Evolutionary conservation across 2,888 invertebrate species (phyloP).

Genomic region (Oasisia sp.): DNA sequence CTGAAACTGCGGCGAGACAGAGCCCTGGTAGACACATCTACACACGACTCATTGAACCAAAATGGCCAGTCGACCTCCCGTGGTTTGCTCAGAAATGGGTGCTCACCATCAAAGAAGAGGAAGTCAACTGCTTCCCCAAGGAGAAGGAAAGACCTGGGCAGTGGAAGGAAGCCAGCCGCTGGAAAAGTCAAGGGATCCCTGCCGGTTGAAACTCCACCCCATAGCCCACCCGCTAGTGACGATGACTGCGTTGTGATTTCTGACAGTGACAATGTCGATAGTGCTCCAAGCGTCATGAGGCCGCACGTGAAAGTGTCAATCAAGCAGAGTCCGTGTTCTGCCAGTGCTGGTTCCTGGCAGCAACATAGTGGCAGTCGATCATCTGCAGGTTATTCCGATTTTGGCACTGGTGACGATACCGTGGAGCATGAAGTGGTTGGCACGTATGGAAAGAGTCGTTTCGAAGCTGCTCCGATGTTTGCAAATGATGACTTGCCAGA

Average conservation of each 20-base stretch:
- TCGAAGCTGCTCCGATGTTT: neutral
- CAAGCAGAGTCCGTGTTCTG: neutral
- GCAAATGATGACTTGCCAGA: neutral
- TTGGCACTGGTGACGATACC: neutral
- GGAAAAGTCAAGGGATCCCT: neutral
- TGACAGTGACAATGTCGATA: neutral
- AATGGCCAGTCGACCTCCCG: too few species aligned
- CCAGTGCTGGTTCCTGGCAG: neutral
- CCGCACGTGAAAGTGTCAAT: neutral
- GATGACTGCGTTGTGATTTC: neutral
- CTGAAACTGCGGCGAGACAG: neutral
- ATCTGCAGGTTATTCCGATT: neutral
- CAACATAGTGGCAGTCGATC: neutral
- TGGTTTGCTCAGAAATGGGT: too few species aligned
- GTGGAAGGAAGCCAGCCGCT: neutral
- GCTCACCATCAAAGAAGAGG: neutral
- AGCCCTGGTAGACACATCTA: too few species aligned
- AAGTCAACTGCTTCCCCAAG: neutral
- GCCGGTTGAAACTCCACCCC: neutral
- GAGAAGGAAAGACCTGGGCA: neutral
- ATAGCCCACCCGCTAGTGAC: neutral
- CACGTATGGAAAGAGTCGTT: neutral
- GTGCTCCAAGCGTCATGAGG: neutral
- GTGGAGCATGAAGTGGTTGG: neutral
- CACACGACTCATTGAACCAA: too few species aligned